Percentiles rank a stretch among this genome's conserved stretches.
Conservation (phyloP, 2,888 invertebrate genomes). For the Eristalis arbustorum region DNA sequence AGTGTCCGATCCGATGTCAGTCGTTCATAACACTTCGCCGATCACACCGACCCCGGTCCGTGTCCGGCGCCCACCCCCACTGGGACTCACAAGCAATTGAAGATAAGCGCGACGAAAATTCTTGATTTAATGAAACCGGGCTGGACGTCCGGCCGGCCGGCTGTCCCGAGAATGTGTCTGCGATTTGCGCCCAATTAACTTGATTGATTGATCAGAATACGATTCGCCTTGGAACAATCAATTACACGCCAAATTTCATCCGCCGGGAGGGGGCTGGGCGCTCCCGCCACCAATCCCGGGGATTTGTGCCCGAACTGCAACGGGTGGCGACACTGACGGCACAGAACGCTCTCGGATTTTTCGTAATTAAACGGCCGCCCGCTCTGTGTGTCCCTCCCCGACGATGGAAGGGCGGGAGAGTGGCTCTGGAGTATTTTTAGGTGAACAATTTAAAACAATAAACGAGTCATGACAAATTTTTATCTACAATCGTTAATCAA, state of each 20-base stretch:
- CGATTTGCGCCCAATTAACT: conserved; percentile 64
- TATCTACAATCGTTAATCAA: conserved; percentile 69
- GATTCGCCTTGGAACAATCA: conserved; percentile 60
- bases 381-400: no score
- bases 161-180: conserved; percentile 37
- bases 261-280: background rate
- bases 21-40: conserved; percentile 33
- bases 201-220: conserved; percentile 66
- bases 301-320: conserved; percentile 15
- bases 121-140: conserved; percentile 34
- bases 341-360: background rate
- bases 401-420: background rate
- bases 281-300: conserved; percentile 10
- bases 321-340: background rate
- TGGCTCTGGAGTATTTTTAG: conserved; percentile 55
- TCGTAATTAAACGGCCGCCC: conserved; percentile 38
- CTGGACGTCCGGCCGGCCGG: background rate
- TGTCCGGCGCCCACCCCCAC: background rate
- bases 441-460: conserved; percentile 65
- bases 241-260: conserved; percentile 60
- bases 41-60: background rate
- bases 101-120: conserved; percentile 13
- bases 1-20: conserved; percentile 23
- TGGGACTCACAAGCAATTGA: conserved; percentile 20
- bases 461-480: conserved; percentile 70